Evolutionary conservation across 2,113 vertebrate species (phyloP).

Genomic region (Xiphophorus hellerii): DNA sequence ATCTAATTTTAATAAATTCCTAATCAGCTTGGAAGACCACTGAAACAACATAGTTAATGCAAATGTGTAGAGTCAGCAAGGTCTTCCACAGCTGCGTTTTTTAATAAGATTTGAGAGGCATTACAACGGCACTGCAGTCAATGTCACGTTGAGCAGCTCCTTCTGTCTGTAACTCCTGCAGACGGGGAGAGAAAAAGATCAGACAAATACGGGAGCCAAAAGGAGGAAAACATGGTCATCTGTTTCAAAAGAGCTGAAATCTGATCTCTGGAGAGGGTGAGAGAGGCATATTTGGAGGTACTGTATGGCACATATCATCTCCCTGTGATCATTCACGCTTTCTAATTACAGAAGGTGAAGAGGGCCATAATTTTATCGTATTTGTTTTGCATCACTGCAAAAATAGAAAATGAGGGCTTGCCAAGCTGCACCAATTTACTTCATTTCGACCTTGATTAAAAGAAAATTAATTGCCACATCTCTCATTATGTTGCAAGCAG

Average conservation of each 20-base stretch:
- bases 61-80: constrained; percentile 85
- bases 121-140: constrained; percentile 84
- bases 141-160: constrained; percentile 82
- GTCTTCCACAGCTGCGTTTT: constrained; percentile 81
- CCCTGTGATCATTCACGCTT: constrained; percentile 96
- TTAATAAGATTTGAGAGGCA: constrained; percentile 87
- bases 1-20: constrained; percentile 85
- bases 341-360: constrained; percentile 99
- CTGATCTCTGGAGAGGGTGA: constrained; percentile 75
- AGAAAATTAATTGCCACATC: constrained; percentile 99
- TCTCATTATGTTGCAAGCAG: constrained; percentile 96
- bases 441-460: constrained; percentile 99
- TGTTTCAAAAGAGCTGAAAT: constrained; percentile 83
- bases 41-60: constrained; percentile 81
- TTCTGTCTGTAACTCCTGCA: constrained; percentile 79
- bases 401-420: constrained; percentile 99
- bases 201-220: constrained; percentile 73
- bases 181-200: constrained; percentile 49
- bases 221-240: constrained; percentile 82
- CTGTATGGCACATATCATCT: constrained; percentile 88
- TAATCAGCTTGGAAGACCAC: constrained; percentile 82
- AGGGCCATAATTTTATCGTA: constrained; percentile 99
- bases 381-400: constrained; percentile 99
- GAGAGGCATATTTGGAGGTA: constrained; percentile 62
- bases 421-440: constrained; percentile 98